Evolutionary conservation across 2,113 vertebrate species (phyloP).

Genomic region (Eulemur rufifrons): DNA sequence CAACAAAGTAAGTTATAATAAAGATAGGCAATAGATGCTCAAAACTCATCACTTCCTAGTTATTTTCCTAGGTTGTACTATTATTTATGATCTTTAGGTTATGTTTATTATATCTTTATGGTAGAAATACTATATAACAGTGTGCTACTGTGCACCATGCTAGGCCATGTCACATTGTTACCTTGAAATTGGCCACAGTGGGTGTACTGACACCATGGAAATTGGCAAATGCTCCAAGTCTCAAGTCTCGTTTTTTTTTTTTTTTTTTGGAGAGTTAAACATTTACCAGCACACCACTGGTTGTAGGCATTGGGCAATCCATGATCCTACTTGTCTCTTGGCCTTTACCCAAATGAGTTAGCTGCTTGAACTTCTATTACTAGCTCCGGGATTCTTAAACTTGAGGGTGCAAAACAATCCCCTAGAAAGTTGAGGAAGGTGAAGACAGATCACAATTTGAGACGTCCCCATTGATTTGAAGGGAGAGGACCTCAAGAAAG

Average conservation of each 20-base stretch:
- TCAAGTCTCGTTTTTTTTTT: background rate
- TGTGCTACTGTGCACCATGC: background rate
- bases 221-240: background rate
- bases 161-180: background rate
- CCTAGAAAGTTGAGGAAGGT: background rate
- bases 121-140: background rate
- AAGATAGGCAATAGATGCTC: background rate
- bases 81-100: background rate
- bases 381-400: background rate
- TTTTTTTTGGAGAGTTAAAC: background rate
- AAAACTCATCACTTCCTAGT: background rate
- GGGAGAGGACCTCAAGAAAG: constrained; percentile 3
- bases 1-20: background rate
- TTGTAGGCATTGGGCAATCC: background rate
- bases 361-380: constrained; percentile 20
- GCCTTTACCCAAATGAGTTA: constrained; percentile 25
- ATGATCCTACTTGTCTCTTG: background rate
- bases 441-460: background rate
- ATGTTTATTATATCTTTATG: background rate
- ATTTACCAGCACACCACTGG: background rate
- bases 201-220: background rate
- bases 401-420: background rate
- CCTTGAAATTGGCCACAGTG: background rate
- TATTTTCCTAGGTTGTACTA: background rate
- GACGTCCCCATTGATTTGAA: background rate